A percentile compares a stretch with the other conserved stretches of the same genome.
Conservation (phyloP, 2,888 invertebrate species). For the Drosophila cognata region DNA sequence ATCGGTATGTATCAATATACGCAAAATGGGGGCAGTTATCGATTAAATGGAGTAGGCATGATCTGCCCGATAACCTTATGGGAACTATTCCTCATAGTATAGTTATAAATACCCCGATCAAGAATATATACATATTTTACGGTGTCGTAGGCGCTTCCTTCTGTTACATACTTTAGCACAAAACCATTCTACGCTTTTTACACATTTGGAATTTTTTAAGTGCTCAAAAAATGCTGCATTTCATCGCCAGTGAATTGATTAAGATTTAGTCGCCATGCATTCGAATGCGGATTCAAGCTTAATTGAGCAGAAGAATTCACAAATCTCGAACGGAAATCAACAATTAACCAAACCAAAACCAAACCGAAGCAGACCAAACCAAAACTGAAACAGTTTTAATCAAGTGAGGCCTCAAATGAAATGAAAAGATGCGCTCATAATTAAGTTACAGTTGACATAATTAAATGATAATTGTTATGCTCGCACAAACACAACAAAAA, state of each 20-base stretch:
- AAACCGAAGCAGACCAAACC: slow-evolving; percentile 63
- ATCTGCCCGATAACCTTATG: background rate
- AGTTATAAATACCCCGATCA: background rate
- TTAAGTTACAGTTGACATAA: slow-evolving; percentile 83
- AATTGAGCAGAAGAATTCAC: slow-evolving; percentile 56
- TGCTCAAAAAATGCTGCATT: slow-evolving; percentile 1
- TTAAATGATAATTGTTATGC: slow-evolving; percentile 78
- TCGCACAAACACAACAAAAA: slow-evolving; percentile 26
- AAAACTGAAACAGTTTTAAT: slow-evolving; percentile 58
- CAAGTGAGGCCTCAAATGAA: slow-evolving; percentile 57
- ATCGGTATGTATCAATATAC: background rate
- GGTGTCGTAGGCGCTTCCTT: background rate
- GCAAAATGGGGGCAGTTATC: background rate
- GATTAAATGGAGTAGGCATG: background rate
- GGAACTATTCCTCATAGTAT: background rate
- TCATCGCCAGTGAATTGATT: slow-evolving; percentile 6
- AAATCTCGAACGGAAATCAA: slow-evolving; percentile 70
- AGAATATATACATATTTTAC: background rate
- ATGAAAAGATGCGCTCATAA: slow-evolving; percentile 69
- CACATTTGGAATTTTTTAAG: background rate
- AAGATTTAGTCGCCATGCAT: background rate
- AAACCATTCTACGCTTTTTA: background rate
- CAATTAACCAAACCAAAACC: slow-evolving; percentile 69
- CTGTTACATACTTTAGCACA: background rate
- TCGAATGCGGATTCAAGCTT: slow-evolving; percentile 17